Conservation (phyloP, 2,113 vertebrate genomes). For the Lynx canadensis region DNA sequence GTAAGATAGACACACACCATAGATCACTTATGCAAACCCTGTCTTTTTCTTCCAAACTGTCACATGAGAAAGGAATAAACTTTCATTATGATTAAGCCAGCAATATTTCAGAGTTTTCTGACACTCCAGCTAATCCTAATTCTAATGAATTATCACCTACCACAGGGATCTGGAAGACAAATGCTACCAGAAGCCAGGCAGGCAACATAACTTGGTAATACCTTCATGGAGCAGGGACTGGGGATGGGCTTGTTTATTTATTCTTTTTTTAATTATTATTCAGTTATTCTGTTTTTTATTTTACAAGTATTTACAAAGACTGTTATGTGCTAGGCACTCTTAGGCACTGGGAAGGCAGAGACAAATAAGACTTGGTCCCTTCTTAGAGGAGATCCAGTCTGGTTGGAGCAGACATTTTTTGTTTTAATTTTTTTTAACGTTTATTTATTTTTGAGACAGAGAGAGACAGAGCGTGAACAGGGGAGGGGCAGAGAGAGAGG, state of each 20-base stretch:
- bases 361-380: not conserved
- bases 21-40: not conserved
- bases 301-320: conserved; percentile 15
- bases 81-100: not conserved
- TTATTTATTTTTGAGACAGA: no score
- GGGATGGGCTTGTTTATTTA: not conserved
- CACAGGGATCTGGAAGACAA: not conserved
- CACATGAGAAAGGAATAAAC: not conserved
- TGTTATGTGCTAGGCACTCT: not conserved
- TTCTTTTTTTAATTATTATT: not conserved
- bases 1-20: not conserved
- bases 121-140: conserved; percentile 1
- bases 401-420: not conserved
- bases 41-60: not conserved
- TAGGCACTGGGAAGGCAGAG: not conserved
- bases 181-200: not conserved
- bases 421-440: no score
- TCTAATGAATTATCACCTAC: conserved; percentile 43
- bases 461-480: no score
- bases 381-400: not conserved
- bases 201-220: not conserved
- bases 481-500: no score
- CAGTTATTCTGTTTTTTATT: conserved; percentile 7
- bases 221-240: not conserved
- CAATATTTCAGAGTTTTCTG: not conserved